These are phyloP conservation scores for Aethina tumida DNA, from an alignment of 1,140 invertebrate species.

Conservation along the genomic window DNA sequence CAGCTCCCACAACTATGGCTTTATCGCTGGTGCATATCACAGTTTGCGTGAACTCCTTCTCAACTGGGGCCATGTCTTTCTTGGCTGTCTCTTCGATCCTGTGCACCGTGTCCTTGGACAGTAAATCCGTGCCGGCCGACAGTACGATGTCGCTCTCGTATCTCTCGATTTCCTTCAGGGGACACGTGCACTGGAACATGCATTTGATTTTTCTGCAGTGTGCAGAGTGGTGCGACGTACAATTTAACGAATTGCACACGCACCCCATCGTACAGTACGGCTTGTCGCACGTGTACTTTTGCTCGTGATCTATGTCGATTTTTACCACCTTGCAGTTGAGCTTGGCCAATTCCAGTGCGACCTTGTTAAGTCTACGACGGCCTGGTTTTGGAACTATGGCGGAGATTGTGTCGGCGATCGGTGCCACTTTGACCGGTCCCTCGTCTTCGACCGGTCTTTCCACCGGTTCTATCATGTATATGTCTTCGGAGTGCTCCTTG, in stretches of 20 bases:
- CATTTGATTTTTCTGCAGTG: conserved; percentile 38
- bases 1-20: conserved; percentile 34
- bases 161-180: conserved; percentile 11
- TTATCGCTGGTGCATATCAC: conserved; percentile 35
- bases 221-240: conserved; percentile 20
- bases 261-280: conserved; percentile 38
- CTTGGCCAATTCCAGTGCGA: conserved; percentile 31
- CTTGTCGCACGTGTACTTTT: conserved; percentile 28
- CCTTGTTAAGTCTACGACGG: conserved; percentile 19
- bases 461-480: conserved; percentile 12
- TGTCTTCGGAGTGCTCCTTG: conserved; percentile 31
- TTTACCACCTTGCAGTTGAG: conserved; percentile 36
- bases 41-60: conserved; percentile 38
- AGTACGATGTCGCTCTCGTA: conserved; percentile 9
- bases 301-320: conserved; percentile 25
- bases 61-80: conserved; percentile 34
- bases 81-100: conserved; percentile 35
- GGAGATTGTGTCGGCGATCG: conserved; percentile 9
- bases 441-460: conserved; percentile 8
- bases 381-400: conserved; percentile 13
- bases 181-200: conserved; percentile 39
- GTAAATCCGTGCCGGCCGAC: conserved; percentile 17
- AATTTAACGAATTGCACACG: conserved; percentile 37
- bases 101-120: conserved; percentile 28
- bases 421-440: conserved; percentile 4